Percentiles rank a stretch among this genome's conserved stretches.
Conservation (phyloP, 2,797 vertebrate species). For the Bufotes viridis region DNA sequence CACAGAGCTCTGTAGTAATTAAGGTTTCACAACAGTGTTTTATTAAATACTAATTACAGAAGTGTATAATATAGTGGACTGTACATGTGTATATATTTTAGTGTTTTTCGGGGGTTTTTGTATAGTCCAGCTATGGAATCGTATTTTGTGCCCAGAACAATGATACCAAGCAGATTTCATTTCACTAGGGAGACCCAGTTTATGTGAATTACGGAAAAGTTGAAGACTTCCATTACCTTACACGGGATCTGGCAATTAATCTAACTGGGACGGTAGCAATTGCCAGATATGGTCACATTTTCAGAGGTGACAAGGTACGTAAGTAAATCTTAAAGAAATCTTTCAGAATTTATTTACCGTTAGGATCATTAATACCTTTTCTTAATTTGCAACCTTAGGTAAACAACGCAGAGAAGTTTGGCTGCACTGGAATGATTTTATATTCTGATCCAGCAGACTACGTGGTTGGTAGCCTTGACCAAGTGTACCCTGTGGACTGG, state of each 20-base stretch:
- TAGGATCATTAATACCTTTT: not conserved
- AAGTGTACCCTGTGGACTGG: slow-evolving; percentile 57
- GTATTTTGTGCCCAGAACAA: not conserved
- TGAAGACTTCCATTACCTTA: slow-evolving; percentile 58
- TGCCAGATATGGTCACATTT: slow-evolving; percentile 57
- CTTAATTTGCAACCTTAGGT: slow-evolving; percentile 35
- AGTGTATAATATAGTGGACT: no score
- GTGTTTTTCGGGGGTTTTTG: not conserved
- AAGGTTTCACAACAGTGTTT: no score
- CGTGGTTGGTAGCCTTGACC: slow-evolving; percentile 24
- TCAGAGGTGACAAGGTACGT: slow-evolving; percentile 57
- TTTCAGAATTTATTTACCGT: not conserved
- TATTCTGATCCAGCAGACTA: slow-evolving; percentile 61
- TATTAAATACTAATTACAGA: no score
- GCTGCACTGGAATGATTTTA: slow-evolving; percentile 56
- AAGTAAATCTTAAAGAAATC: not conserved
- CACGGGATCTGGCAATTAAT: slow-evolving; percentile 47
- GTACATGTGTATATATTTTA: not conserved
- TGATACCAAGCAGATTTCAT: not conserved
- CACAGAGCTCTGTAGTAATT: no score
- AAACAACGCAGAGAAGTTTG: slow-evolving; percentile 30
- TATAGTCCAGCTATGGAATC: not conserved
- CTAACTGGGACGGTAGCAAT: slow-evolving; percentile 56
- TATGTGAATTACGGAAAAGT: slow-evolving; percentile 58
- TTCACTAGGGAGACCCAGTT: slow-evolving; percentile 48